Conservation (phyloP, 2,113 vertebrate genomes). For the Dipodomys ordii region DNA sequence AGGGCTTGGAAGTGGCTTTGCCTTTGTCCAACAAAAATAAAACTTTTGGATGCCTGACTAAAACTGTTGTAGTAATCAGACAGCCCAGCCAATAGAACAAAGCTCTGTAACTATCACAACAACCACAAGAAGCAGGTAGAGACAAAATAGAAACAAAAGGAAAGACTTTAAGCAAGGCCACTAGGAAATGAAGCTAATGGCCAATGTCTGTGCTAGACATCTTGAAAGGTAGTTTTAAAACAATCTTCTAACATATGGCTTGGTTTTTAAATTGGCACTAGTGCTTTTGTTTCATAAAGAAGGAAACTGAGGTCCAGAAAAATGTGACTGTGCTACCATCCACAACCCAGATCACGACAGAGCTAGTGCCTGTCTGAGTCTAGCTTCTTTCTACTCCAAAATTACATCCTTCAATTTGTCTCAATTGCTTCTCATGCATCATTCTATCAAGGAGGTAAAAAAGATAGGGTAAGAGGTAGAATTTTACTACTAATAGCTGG, state of each 20-base stretch:
- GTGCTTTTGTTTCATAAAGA: not conserved
- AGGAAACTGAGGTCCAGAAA: not conserved
- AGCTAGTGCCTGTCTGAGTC: not conserved
- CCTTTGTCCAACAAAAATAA: not conserved
- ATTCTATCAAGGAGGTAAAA: conserved; percentile 1
- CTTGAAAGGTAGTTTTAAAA: not conserved
- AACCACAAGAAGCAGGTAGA: not conserved
- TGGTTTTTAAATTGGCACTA: not conserved
- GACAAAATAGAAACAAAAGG: not conserved
- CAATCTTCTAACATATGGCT: not conserved
- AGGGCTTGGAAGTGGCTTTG: not conserved
- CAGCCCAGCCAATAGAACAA: not conserved
- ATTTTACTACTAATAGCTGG: not conserved
- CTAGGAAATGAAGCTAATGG: not conserved
- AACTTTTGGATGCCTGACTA: not conserved
- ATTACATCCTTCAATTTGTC: not conserved
- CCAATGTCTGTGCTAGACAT: not conserved
- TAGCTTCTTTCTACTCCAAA: not conserved
- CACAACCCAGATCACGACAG: not conserved
- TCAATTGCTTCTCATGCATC: not conserved
- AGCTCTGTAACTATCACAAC: not conserved
- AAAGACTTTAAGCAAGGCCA: not conserved
- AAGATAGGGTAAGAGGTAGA: not conserved
- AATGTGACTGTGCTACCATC: not conserved
- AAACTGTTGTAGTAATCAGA: not conserved